Conservation (phyloP, 2,888 invertebrate genomes). For the Spodoptera exigua region DNA sequence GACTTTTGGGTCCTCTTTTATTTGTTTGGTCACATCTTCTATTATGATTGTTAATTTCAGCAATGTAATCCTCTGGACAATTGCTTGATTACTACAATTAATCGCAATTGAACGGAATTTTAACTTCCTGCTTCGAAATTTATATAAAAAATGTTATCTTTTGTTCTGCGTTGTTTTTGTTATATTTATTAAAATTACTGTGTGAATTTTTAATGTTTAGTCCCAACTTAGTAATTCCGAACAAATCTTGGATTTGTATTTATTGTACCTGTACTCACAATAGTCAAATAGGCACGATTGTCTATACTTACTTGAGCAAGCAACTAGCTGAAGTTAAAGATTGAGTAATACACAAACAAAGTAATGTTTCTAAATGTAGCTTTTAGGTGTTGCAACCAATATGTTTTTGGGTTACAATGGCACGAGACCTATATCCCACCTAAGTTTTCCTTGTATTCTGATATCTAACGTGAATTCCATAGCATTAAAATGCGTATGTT, state of each 20-base stretch:
- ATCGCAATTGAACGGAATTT: constrained; percentile 86
- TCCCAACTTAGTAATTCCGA: not conserved
- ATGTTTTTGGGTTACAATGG: constrained; percentile 22
- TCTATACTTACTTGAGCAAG: too few relatives aligned
- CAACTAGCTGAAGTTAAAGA: not conserved
- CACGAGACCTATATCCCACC: constrained; percentile 29
- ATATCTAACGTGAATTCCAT: constrained; percentile 43
- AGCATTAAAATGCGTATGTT: constrained; percentile 55
- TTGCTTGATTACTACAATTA: constrained; percentile 88
- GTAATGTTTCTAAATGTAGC: constrained; percentile 10
- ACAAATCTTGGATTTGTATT: too few relatives aligned
- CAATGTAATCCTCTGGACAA: constrained; percentile 82
- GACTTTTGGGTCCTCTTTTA: constrained; percentile 56
- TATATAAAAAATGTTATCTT: constrained; percentile 35
- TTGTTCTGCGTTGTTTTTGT: constrained; percentile 8
- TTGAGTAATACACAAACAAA: constrained; percentile 8
- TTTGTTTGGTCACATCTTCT: constrained; percentile 56
- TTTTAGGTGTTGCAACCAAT: constrained; percentile 17
- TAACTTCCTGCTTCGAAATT: constrained; percentile 75
- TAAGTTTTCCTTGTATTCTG: constrained; percentile 45
- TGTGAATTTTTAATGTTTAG: constrained; percentile 1
- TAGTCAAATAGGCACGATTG: too few relatives aligned
- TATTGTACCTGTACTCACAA: too few relatives aligned
- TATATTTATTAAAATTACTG: constrained; percentile 4
- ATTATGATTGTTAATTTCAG: constrained; percentile 82